Percentiles rank a stretch among this genome's conserved stretches.
Evolutionary conservation across 2,888 invertebrate genomes (phyloP).

Genomic region (Sarcophaga variegata): DNA sequence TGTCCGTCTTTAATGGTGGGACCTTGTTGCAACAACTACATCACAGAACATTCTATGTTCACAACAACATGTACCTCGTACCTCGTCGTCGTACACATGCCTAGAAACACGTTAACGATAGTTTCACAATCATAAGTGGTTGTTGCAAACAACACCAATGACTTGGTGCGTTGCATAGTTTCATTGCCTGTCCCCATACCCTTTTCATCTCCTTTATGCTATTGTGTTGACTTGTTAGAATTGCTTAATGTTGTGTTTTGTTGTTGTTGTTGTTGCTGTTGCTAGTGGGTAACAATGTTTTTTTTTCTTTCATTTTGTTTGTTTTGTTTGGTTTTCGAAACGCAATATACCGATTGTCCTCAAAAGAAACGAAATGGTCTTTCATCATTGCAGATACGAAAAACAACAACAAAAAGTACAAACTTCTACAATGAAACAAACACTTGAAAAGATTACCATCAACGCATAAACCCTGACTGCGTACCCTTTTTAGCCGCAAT

Average conservation of each 20-base stretch:
- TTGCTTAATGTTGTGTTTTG: background rate
- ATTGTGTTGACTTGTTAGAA: background rate
- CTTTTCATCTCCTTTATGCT: too few relatives aligned
- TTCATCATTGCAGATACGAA: constrained; percentile 56
- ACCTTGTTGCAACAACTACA: constrained; percentile 12
- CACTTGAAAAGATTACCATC: constrained; percentile 52
- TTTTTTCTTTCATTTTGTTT: background rate
- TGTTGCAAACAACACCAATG: constrained; percentile 58
- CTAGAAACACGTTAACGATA: constrained; percentile 67
- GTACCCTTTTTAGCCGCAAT: too few relatives aligned
- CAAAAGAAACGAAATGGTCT: constrained; percentile 58
- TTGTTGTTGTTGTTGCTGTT: constrained; percentile 30
- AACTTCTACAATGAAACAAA: constrained; percentile 36
- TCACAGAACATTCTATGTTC: constrained; percentile 6
- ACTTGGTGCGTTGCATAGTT: constrained; percentile 2
- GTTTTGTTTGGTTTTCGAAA: constrained; percentile 12
- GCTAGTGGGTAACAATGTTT: background rate
- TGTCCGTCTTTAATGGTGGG: constrained; percentile 34
- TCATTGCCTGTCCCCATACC: too few relatives aligned
- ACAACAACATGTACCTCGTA: background rate
- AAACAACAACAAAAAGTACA: background rate
- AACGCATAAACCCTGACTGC: constrained; percentile 42
- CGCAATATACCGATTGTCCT: constrained; percentile 51
- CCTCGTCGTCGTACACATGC: constrained; percentile 16
- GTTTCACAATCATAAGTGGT: constrained; percentile 69